Conservation (phyloP, 2,888 invertebrate genomes). For the Tiliacea citrago region DNA sequence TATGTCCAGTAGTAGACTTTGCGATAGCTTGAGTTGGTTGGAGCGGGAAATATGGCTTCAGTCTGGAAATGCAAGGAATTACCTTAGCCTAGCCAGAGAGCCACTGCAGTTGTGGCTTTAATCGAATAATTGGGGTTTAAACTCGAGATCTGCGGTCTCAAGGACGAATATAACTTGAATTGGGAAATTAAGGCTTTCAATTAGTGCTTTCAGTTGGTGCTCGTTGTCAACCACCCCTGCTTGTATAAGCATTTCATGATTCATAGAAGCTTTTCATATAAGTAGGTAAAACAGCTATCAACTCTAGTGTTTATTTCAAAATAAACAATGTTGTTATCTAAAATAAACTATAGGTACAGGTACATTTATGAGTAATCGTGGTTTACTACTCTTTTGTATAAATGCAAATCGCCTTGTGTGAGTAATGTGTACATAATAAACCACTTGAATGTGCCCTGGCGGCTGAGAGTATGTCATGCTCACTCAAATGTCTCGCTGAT, state of each 20-base stretch:
- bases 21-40: slow-evolving; percentile 20
- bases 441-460: background rate
- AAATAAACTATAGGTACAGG: background rate
- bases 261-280: background rate
- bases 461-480: too few relatives aligned
- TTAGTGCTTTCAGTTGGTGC: background rate
- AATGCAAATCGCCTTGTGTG: too few relatives aligned
- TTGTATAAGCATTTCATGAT: background rate
- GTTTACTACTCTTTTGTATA: background rate
- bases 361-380: background rate
- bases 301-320: background rate
- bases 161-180: slow-evolving; percentile 11
- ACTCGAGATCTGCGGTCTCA: slow-evolving; percentile 15
- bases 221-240: background rate
- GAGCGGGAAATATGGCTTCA: background rate
- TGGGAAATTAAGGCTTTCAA: slow-evolving; percentile 2
- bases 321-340: background rate
- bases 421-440: too few relatives aligned
- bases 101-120: slow-evolving; percentile 12
- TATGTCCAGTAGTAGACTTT: background rate
- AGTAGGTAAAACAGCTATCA: background rate
- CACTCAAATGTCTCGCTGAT: too few relatives aligned
- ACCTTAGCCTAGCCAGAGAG: background rate
- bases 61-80: slow-evolving; percentile 13
- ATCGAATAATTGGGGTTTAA: slow-evolving; percentile 27